Base-by-base conservation (phyloP, 2,888 invertebrate species). In the Ichneumoninae sp. region DNA sequence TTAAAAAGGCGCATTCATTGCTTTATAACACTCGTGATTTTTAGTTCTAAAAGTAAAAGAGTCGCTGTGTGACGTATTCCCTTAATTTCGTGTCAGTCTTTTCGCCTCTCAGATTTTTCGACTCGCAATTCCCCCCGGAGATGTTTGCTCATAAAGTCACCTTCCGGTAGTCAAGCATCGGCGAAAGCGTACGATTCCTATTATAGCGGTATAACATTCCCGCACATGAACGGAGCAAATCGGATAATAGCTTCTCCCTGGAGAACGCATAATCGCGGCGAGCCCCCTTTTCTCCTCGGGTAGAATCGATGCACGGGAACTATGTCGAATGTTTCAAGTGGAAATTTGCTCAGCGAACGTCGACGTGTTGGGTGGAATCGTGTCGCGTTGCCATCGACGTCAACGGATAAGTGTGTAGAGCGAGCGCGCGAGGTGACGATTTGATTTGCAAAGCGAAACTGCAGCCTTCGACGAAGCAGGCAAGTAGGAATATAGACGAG, bases 371-470 rank as follows among this genome's bases (percentile, higher is more conserved):
- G 65, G 75, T 70, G 78, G 65, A 74, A 63, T 63, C 60, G 74
- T 47, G 74, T 30, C 13, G 19, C 44, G 44, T 4, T 44, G 47
- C 50, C 69, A 40, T 78, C 54, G 77, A 70, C 81, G 78, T 83
- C 78, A 68, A 63, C 76, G 60, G 19, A 50, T 68, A 60, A 5
- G 36, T 47, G 78, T 78, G 69, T 69, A 74, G 52, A 60, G 73
- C 54, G 16, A 30, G 8, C 40, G 65, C 19, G 54, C 19, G 60
- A 19, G 65, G 44, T 36, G 81, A 77, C 70, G 81, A 84, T 84
- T 81, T 78, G 69, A 84, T 84, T 84, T 81, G 78, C 81, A 75
- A 81, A 84, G 73, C 70, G 81, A 84, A 68, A 44, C 77, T 73
- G 40, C 68, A 7, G 44, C 5, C 5, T 47, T 30, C 44, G 44